Evolutionary conservation across 2,797 vertebrate species (phyloP).

Genomic region (Coccyzus lansbergi): DNA sequence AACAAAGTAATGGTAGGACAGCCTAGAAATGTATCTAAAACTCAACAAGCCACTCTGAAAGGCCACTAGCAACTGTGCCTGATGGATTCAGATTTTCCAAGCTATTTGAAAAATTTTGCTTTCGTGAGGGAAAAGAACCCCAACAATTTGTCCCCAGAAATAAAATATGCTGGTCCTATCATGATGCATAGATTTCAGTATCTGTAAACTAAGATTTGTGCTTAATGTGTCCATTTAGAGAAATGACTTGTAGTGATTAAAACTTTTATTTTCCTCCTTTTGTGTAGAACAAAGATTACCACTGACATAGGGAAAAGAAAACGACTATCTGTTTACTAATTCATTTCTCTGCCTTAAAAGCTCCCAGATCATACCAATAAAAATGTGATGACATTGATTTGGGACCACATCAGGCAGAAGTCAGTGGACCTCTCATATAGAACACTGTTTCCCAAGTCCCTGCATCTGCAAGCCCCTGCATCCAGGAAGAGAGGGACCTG

Average conservation of each 20-base stretch:
- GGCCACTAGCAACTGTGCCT: neutral
- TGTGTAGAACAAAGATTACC: neutral
- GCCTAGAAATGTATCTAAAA: neutral
- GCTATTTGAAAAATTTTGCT: neutral
- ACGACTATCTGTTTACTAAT: neutral
- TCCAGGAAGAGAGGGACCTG: too few species aligned
- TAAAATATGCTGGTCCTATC: neutral
- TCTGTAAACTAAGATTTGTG: neutral
- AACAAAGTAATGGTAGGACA: neutral
- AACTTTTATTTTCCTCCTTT: neutral
- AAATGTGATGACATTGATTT: neutral
- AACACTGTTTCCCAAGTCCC: neutral
- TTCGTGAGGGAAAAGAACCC: neutral
- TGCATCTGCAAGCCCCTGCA: too few species aligned
- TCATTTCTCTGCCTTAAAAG: neutral
- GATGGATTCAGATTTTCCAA: neutral
- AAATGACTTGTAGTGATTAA: neutral
- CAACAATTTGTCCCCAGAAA: neutral
- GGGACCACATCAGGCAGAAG: neutral
- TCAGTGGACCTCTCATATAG: rapidly evolving
- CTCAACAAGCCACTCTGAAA: neutral
- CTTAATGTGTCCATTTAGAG: neutral
- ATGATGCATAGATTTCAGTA: neutral
- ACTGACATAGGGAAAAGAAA: neutral
- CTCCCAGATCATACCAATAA: neutral